Evolutionary conservation across 1,140 invertebrate species (phyloP).

Genomic region (Trachymyrmex cornetzi): DNA sequence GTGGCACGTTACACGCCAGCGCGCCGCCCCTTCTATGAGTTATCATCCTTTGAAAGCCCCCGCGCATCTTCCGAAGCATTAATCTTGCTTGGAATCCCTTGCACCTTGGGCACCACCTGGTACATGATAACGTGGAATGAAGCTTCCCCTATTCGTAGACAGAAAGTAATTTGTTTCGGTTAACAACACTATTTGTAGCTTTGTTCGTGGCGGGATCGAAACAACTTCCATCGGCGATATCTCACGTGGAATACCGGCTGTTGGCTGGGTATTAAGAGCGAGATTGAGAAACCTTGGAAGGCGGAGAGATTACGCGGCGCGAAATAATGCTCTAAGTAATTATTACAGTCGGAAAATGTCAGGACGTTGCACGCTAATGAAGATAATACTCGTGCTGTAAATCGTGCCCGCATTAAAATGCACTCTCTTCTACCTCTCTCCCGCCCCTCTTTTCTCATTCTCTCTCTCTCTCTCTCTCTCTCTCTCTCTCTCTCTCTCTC

Average conservation of each 20-base stretch:
- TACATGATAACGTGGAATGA: constrained; percentile 67
- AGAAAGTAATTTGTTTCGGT: constrained; percentile 62
- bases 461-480: background rate
- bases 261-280: constrained; percentile 36
- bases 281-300: constrained; percentile 32
- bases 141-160: constrained; percentile 70
- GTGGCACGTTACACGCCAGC: constrained; percentile 71
- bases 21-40: constrained; percentile 59
- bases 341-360: constrained; percentile 57
- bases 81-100: constrained; percentile 74
- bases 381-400: constrained; percentile 53
- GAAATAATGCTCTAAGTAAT: constrained; percentile 43
- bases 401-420: constrained; percentile 54
- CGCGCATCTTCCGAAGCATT: constrained; percentile 74
- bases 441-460: background rate
- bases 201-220: constrained; percentile 51
- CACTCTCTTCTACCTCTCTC: background rate
- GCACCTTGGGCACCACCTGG: constrained; percentile 51
- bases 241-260: constrained; percentile 42
- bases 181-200: constrained; percentile 64
- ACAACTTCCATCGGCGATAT: constrained; percentile 47
- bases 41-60: constrained; percentile 74
- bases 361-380: constrained; percentile 52
- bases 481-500: background rate
- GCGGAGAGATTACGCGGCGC: constrained; percentile 41